Conservation (phyloP, 2,888 invertebrate genomes). For the Lithophane ornitopus region DNA sequence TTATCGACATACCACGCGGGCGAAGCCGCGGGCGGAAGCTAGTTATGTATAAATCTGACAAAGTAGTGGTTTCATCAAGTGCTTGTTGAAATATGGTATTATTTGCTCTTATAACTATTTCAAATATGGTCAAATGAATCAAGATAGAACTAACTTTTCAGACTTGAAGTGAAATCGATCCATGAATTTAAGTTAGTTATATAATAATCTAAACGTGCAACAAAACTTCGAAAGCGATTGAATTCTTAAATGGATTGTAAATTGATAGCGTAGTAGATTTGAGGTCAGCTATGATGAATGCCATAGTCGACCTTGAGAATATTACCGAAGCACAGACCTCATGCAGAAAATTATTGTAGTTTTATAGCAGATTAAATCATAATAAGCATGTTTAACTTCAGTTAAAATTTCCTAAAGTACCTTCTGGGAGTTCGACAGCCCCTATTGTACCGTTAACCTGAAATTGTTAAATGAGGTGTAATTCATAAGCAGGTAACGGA, state of each 20-base stretch:
- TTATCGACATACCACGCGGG: no score
- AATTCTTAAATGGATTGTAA: constrained; percentile 32
- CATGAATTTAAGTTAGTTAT: constrained; percentile 1
- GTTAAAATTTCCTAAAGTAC: constrained; percentile 5
- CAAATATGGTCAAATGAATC: neutral
- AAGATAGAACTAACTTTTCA: neutral
- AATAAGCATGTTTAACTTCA: constrained; percentile 28
- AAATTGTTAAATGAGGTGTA: constrained; percentile 52
- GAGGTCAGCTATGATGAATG: constrained; percentile 46
- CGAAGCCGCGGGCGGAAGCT: no score
- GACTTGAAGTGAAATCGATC: constrained; percentile 3
- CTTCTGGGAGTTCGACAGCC: constrained; percentile 39
- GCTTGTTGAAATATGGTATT: neutral
- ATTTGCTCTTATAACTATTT: neutral
- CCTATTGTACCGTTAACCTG: constrained; percentile 34
- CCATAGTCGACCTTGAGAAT: constrained; percentile 28
- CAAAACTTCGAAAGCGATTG: constrained; percentile 30
- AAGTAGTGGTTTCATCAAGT: neutral
- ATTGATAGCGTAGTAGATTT: constrained; percentile 30
- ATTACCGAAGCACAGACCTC: constrained; percentile 20
- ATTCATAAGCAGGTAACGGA: constrained; percentile 56
- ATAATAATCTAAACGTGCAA: constrained; percentile 4
- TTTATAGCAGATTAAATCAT: constrained; percentile 37
- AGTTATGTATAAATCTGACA: neutral
- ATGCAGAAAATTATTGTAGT: constrained; percentile 42